A percentile compares a stretch with the other conserved stretches of the same genome.
phyloP scores from a whole-genome alignment of 2,797 vertebrate species.

The Leptoclinus maculatus region DNA sequence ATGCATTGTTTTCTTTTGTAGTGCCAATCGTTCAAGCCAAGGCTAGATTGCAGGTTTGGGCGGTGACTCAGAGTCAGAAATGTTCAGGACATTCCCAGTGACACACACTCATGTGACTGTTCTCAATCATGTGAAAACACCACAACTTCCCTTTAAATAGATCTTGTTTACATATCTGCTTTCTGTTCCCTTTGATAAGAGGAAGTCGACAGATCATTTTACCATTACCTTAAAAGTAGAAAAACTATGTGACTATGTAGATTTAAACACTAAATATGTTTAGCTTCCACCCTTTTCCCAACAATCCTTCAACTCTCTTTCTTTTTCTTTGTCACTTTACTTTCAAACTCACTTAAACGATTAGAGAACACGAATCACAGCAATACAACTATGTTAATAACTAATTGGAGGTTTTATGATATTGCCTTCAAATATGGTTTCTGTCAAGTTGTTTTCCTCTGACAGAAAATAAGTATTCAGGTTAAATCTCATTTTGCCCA shows the following conservation, averaged over 20 bases:
- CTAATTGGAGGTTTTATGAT: not conserved
- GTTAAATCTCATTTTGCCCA: not conserved
- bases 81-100: not conserved
- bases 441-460: not conserved
- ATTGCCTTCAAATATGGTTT: not conserved
- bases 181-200: constrained; percentile 18
- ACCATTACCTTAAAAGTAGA: not conserved
- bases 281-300: not conserved
- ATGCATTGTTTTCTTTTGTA: not conserved
- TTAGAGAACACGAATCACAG: not conserved
- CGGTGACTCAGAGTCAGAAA: not conserved
- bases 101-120: constrained; percentile 29
- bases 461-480: not conserved
- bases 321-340: not conserved
- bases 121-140: not conserved
- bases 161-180: not conserved
- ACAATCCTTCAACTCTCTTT: not conserved
- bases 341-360: not conserved
- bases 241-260: not conserved
- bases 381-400: not conserved
- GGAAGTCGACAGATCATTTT: not conserved
- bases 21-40: not conserved
- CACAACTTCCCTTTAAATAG: not conserved
- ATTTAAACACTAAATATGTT: too few relatives aligned
- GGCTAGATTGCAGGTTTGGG: too few relatives aligned